A percentile compares a stretch with the other conserved stretches of the same genome.
phyloP scores from a whole-genome alignment of 2,113 vertebrate species.

The Ictidomys tridecemlineatus region DNA sequence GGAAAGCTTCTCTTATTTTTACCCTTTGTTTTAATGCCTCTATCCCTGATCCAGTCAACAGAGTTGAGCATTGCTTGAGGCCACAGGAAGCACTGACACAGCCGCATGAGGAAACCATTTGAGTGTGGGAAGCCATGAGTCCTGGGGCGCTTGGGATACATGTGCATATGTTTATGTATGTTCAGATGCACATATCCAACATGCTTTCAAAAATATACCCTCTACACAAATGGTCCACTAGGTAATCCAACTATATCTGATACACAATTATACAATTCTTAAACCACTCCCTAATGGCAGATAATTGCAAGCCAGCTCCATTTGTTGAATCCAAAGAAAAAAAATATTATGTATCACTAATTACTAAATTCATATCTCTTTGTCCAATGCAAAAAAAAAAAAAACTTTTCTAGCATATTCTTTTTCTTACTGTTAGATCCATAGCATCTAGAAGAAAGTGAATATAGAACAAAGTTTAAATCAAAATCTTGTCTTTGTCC shows the following conservation, averaged over 20 bases:
- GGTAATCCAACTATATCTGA: not conserved
- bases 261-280: not conserved
- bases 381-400: constrained; percentile 16
- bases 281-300: not conserved
- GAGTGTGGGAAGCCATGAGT: not conserved
- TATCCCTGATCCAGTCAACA: not conserved
- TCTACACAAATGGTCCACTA: not conserved
- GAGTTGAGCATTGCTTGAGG: no score
- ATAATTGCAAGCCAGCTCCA: not conserved
- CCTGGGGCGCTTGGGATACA: not conserved
- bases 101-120: not conserved
- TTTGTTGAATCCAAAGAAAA: not conserved
- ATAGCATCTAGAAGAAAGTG: not conserved
- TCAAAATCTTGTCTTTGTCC: not conserved
- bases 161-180: not conserved
- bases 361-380: not conserved
- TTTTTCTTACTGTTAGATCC: not conserved
- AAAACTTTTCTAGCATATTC: not conserved
- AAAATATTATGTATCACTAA: not conserved
- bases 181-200: not conserved
- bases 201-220: not conserved
- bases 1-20: not conserved
- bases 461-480: not conserved
- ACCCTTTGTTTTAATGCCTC: not conserved
- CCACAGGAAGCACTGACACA: not conserved